Evolutionary conservation across 2,113 vertebrate genomes (phyloP).

Genomic region (Poeciliopsis retropinna): DNA sequence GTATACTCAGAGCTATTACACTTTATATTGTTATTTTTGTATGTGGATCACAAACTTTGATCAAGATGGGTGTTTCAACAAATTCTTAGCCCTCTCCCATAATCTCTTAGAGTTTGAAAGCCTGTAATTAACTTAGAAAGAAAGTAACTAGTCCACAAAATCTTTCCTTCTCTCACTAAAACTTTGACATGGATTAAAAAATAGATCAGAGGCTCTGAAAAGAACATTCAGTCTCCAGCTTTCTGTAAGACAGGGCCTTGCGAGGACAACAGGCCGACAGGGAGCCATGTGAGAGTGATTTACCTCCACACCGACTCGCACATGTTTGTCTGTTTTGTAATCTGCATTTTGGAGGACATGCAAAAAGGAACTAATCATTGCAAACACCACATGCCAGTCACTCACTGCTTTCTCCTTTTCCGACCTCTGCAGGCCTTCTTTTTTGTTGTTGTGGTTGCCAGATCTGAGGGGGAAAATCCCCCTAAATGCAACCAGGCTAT

Average conservation of each 20-base stretch:
- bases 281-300: constrained; percentile 44
- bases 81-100: not conserved
- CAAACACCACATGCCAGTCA: constrained; percentile 51
- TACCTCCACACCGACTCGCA: constrained; percentile 15
- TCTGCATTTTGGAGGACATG: constrained; percentile 29
- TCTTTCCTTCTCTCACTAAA: not conserved
- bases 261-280: constrained; percentile 7
- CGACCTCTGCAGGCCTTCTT: constrained; percentile 27
- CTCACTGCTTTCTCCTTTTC: constrained; percentile 59
- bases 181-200: no score
- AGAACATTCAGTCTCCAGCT: not conserved
- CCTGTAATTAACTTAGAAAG: not conserved
- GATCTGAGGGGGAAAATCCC: constrained; percentile 59
- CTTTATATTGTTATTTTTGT: not conserved
- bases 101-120: not conserved
- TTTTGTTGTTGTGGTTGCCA: constrained; percentile 54
- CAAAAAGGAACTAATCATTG: constrained; percentile 19
- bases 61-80: not conserved
- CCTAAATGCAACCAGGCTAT: constrained; percentile 58
- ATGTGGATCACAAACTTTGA: not conserved
- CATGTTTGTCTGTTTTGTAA: constrained; percentile 42
- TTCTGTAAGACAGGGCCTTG: constrained; percentile 15
- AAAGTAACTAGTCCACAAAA: not conserved
- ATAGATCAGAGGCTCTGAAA: not conserved
- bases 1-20: not conserved